Conservation (phyloP, 2,888 invertebrate genomes). For the Leptodirus hochenwartii region DNA sequence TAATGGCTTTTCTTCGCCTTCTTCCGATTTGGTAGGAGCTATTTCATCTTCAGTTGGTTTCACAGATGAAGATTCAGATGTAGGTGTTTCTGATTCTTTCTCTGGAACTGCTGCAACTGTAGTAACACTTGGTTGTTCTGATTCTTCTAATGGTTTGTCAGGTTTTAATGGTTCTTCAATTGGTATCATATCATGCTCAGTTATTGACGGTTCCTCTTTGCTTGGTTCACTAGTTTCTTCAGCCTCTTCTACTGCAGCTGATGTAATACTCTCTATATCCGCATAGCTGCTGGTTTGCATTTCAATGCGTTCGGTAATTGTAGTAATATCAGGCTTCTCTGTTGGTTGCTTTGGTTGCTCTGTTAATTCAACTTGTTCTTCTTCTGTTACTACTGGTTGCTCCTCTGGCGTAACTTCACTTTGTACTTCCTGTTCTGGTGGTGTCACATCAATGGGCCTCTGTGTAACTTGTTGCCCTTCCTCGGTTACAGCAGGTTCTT, state of each 20-base stretch:
- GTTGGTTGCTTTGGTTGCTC: conserved; percentile 8
- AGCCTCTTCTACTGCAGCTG: background rate
- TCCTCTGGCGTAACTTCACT: conserved; percentile 4
- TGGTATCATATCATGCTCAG: conserved; percentile 2
- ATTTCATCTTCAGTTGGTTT: conserved; percentile 6
- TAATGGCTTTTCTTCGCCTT: too few relatives aligned
- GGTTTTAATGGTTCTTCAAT: background rate
- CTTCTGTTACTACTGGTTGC: conserved; percentile 3
- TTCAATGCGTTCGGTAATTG: conserved; percentile 1
- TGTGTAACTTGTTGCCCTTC: conserved; percentile 5
- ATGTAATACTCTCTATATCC: conserved; percentile 1
- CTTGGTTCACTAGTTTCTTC: conserved; percentile 4
- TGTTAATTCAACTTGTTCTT: conserved; percentile 3
- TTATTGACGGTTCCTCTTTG: conserved; percentile 7
- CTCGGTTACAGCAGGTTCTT: conserved; percentile 8
- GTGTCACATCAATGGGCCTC: conserved; percentile 2
- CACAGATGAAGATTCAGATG: background rate
- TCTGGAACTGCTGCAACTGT: conserved; percentile 1
- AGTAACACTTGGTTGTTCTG: background rate
- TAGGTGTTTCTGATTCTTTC: conserved; percentile 5
- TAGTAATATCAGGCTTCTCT: conserved; percentile 4
- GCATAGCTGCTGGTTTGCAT: too few relatives aligned
- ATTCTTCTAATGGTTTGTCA: background rate
- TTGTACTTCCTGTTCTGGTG: conserved; percentile 7
- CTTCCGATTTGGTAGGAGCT: conserved; percentile 4